Evolutionary conservation across 2,113 vertebrate genomes (phyloP).

Genomic region (Antechinus stuartii): DNA sequence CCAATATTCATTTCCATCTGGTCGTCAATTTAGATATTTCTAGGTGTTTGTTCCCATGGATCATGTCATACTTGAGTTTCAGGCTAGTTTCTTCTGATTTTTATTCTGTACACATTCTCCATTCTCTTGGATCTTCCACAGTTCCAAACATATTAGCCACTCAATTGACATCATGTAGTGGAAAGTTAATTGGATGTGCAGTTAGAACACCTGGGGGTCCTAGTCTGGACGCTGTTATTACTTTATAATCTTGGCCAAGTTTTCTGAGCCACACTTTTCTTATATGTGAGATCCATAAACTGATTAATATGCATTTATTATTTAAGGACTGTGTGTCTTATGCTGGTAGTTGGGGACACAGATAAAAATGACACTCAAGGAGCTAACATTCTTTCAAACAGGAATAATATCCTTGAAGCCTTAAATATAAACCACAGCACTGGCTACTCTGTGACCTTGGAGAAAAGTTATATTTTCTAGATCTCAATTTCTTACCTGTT

Average conservation of each 20-base stretch:
- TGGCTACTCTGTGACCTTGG: not conserved
- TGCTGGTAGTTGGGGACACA: not conserved
- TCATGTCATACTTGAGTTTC: not conserved
- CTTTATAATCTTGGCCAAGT: not conserved
- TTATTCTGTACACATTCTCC: not conserved
- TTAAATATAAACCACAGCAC: not conserved
- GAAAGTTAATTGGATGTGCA: not conserved
- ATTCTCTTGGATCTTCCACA: not conserved
- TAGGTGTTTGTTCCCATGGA: not conserved
- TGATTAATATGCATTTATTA: not conserved
- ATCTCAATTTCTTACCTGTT: not conserved
- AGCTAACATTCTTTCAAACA: not conserved
- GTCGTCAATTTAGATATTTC: conserved; percentile 32
- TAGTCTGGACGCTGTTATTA: not conserved
- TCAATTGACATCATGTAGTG: not conserved
- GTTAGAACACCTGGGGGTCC: not conserved
- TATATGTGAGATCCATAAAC: not conserved
- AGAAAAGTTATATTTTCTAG: not conserved
- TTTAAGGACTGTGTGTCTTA: not conserved
- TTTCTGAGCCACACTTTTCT: not conserved
- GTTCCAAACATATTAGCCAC: not conserved
- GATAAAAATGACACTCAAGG: not conserved
- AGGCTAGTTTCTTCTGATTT: not conserved
- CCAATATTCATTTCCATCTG: conserved; percentile 18
- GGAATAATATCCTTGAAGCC: not conserved